Conservation (phyloP, 2,797 vertebrate species). For the Gastrophryne carolinensis region DNA sequence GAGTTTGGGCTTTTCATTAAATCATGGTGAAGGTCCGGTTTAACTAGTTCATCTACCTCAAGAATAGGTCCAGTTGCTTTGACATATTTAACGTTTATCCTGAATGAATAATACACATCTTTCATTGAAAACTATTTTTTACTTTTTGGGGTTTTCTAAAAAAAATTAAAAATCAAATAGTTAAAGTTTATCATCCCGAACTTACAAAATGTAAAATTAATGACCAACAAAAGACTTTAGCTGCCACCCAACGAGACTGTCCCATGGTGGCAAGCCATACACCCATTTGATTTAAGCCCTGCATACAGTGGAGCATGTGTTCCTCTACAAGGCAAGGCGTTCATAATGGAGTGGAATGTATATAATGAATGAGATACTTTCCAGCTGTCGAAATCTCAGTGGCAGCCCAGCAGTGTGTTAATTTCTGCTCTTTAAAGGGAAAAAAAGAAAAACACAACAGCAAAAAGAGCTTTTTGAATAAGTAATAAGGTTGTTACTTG, state of each 20-base stretch:
- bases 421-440: slow-evolving; percentile 42
- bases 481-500: slow-evolving; percentile 54
- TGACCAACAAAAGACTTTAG: slow-evolving; percentile 2
- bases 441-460: slow-evolving; percentile 42
- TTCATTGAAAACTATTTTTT: too few species aligned
- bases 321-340: slow-evolving; percentile 32
- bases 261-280: slow-evolving; percentile 16
- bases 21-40: too few species aligned
- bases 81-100: too few species aligned
- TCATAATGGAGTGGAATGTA: slow-evolving; percentile 45
- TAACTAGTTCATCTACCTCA: too few species aligned
- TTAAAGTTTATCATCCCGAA: slow-evolving; percentile 6
- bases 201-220: slow-evolving; percentile 23
- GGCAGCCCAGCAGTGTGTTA: slow-evolving; percentile 37
- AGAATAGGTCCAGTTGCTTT: too few species aligned
- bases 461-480: slow-evolving; percentile 53
- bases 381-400: slow-evolving; percentile 47
- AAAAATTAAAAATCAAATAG: too few species aligned
- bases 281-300: slow-evolving; percentile 39
- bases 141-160: too few species aligned
- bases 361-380: slow-evolving; percentile 52
- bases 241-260: slow-evolving; percentile 12
- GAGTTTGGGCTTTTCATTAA: too few species aligned
- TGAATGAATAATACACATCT: too few species aligned
- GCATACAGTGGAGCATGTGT: slow-evolving; percentile 41